Evolutionary conservation across 37 sponge, comb jelly and placozoan species (phyloP).

Genomic region (Petrosia ficiformis): DNA sequence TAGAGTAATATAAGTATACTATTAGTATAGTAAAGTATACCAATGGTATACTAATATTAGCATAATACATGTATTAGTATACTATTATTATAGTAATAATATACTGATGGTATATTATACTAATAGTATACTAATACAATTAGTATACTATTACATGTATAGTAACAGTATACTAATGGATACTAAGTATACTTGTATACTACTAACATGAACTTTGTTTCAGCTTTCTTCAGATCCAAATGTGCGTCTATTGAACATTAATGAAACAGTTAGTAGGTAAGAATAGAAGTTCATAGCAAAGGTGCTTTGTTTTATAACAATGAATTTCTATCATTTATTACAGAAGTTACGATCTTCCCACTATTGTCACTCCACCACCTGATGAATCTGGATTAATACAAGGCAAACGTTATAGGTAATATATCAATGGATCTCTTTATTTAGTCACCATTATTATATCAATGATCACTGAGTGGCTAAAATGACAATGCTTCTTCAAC

Average conservation of each 20-base stretch:
- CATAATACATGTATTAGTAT: neutral
- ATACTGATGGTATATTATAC: too few species aligned
- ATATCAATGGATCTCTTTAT: too few species aligned
- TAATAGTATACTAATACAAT: too few species aligned
- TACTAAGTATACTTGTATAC: neutral
- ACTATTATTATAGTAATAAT: too few species aligned
- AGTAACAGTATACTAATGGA: neutral
- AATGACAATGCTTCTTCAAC: too few species aligned
- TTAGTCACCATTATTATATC: too few species aligned
- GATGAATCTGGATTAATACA: slow-evolving; percentile 44
- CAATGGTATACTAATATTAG: neutral
- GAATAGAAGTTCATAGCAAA: neutral
- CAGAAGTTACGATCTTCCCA: slow-evolving; percentile 67
- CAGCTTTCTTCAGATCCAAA: neutral
- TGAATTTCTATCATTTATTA: slow-evolving; percentile 1
- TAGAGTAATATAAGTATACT: neutral
- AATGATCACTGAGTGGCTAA: too few species aligned
- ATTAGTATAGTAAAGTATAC: too few species aligned
- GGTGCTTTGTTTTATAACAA: neutral
- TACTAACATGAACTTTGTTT: too few species aligned
- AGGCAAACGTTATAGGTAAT: slow-evolving; percentile 59
- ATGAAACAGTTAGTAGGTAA: neutral
- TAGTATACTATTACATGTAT: neutral
- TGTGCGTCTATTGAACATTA: neutral
- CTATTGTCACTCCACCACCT: slow-evolving; percentile 74